These are phyloP conservation scores for Aleiodes sp. DNA, from an alignment of 1,140 invertebrate genomes.

Conservation along the genomic window DNA sequence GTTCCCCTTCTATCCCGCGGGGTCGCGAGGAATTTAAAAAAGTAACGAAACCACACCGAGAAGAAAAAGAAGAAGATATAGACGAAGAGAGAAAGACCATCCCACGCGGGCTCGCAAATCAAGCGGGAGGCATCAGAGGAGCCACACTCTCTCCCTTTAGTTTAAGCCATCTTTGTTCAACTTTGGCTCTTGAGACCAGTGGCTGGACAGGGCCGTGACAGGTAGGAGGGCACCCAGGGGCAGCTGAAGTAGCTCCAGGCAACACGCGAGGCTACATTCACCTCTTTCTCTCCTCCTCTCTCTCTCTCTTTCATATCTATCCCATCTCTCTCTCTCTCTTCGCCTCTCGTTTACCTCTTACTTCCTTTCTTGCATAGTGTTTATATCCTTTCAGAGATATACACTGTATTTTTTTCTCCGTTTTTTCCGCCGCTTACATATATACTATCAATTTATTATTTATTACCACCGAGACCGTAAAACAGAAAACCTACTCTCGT, in stretches of 20 bases:
- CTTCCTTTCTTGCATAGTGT: constrained; percentile 25
- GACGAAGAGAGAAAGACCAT: background rate
- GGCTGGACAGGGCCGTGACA: constrained; percentile 46
- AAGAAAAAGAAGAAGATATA: background rate
- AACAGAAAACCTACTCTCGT: background rate
- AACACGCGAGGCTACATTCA: constrained; percentile 50
- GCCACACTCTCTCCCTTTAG: constrained; percentile 19
- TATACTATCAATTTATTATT: constrained; percentile 36
- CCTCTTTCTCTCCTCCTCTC: constrained; percentile 40
- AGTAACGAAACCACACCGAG: constrained; percentile 39
- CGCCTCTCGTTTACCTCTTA: constrained; percentile 4
- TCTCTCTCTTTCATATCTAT: constrained; percentile 34
- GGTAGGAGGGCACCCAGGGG: constrained; percentile 49
- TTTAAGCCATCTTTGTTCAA: constrained; percentile 33
- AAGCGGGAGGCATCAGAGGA: constrained; percentile 37
- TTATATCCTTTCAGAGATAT: constrained; percentile 33
- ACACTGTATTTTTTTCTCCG: too few relatives aligned
- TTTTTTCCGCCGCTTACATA: constrained; percentile 19
- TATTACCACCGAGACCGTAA: constrained; percentile 35
- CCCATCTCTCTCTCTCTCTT: constrained; percentile 30
- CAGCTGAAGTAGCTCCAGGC: constrained; percentile 53
- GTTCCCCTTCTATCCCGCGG: constrained; percentile 24
- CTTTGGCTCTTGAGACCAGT: background rate
- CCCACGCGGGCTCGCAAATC: constrained; percentile 43
- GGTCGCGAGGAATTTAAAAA: constrained; percentile 45